These are phyloP conservation scores for Casuarius casuarius DNA, from an alignment of 2,113 vertebrate genomes.

Conservation along the genomic window DNA sequence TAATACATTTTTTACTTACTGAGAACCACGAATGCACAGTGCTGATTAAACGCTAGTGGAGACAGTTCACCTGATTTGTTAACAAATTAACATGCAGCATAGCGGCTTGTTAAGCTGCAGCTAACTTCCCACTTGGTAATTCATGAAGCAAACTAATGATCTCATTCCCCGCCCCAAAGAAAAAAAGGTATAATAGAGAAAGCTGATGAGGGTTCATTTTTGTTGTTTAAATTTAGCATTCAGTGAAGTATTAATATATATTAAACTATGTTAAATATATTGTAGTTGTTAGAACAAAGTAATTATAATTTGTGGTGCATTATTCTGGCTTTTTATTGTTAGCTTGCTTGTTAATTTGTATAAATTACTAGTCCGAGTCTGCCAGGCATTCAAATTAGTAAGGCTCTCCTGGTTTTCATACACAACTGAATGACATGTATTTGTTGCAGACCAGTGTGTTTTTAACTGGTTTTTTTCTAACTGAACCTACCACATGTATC, in stretches of 20 bases:
- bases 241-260: background rate
- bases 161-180: background rate
- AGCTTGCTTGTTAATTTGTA: slow-evolving; percentile 5
- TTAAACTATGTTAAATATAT: background rate
- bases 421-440: background rate
- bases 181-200: background rate
- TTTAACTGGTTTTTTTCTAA: background rate
- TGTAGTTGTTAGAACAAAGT: background rate
- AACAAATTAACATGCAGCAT: slow-evolving; percentile 29
- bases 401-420: background rate
- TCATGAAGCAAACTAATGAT: background rate
- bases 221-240: background rate
- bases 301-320: background rate
- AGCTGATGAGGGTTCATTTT: background rate
- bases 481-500: background rate
- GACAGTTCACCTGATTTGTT: slow-evolving; percentile 32
- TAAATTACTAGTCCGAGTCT: background rate
- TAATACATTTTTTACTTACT: background rate
- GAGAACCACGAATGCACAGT: background rate
- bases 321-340: slow-evolving; percentile 14
- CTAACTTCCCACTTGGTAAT: slow-evolving; percentile 32
- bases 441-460: background rate
- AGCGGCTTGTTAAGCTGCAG: slow-evolving; percentile 21
- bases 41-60: slow-evolving; percentile 18
- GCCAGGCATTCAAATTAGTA: slow-evolving; percentile 5